Evolutionary conservation across 2,888 invertebrate genomes (phyloP), one percentile per base, ranked within the genome.

Genomic region (Strigamia maritima): DNA sequence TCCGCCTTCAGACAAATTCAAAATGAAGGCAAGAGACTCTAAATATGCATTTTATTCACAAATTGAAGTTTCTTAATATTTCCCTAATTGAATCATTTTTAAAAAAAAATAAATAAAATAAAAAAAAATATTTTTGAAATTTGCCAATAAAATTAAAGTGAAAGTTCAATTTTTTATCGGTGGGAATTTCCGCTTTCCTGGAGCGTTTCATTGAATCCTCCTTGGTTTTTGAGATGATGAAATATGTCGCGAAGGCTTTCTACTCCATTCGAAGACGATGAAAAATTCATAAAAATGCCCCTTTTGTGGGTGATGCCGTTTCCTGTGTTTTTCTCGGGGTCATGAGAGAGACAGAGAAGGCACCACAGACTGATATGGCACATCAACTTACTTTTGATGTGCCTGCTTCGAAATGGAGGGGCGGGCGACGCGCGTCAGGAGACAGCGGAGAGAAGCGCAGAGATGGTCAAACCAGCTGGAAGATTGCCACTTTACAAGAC

Each of bases 231-330:
- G 65, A 65, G 65, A 65, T 65, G 65, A 65, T 65, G 28, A 65
- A 65, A 65, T 65, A 65, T 65, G 65, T 65, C 65, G 28, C 26
- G 65, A 65, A 65, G 65, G 65, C 65, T 65, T 65, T 49, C 65
- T 28, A 65, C 65, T 65, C 65, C 65, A 65, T 65, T 65, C 65
- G 26, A 26, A 65, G 65, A 65, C 65, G 65, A 65, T 65, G 65
- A 65, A 65, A 65, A 65, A 65, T 65, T 65, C 65, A 65, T 65
- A 65, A 65, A 65, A 65, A 65, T 65, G 65, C 65, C 65, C 65
- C 65, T 65, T 65, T 65, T 65, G 65, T 65, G 65, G 65, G 65
- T 65, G 65, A 65, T 24, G 65, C 65, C 65, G 65, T 65, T 65
- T 65, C 65, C 65, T 65, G 65, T 65, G 65, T 65, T 65, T 49